Conservation (phyloP, 1,140 invertebrate genomes). For the Eriosoma lanigerum region DNA sequence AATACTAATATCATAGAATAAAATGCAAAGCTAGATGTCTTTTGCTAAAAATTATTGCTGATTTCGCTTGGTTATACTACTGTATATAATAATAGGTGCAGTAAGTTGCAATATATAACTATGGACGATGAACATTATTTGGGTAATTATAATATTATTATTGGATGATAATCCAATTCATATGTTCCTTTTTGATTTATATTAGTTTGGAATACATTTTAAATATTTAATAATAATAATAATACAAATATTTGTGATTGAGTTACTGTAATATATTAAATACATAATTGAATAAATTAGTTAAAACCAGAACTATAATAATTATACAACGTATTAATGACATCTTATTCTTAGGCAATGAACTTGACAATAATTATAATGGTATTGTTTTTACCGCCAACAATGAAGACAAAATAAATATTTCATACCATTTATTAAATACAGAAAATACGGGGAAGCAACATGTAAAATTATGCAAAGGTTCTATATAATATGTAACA, state of each 20-base stretch:
- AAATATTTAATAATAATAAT: neutral
- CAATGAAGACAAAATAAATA: slow-evolving; percentile 23
- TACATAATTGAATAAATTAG: neutral
- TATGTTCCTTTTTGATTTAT: neutral
- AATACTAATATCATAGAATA: too few species aligned
- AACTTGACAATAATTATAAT: neutral
- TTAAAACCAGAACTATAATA: neutral
- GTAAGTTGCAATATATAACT: neutral
- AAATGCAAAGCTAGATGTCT: too few species aligned
- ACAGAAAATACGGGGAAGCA: neutral
- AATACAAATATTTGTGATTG: neutral
- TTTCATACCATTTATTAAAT: slow-evolving; percentile 8
- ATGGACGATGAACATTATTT: slow-evolving; percentile 5
- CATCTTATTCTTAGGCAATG: neutral
- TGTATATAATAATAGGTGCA: neutral
- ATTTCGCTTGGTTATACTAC: too few species aligned
- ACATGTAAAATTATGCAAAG: slow-evolving; percentile 10
- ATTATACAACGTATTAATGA: neutral
- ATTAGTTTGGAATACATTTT: neutral
- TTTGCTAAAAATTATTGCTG: too few species aligned
- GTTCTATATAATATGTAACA: neutral
- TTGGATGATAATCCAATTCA: neutral
- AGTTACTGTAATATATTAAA: neutral
- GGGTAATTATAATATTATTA: neutral
- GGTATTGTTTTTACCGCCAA: neutral